Percentiles rank a stretch among this genome's conserved stretches.
phyloP scores from a whole-genome alignment of 2,888 invertebrate species.

The Polietes domitor region DNA sequence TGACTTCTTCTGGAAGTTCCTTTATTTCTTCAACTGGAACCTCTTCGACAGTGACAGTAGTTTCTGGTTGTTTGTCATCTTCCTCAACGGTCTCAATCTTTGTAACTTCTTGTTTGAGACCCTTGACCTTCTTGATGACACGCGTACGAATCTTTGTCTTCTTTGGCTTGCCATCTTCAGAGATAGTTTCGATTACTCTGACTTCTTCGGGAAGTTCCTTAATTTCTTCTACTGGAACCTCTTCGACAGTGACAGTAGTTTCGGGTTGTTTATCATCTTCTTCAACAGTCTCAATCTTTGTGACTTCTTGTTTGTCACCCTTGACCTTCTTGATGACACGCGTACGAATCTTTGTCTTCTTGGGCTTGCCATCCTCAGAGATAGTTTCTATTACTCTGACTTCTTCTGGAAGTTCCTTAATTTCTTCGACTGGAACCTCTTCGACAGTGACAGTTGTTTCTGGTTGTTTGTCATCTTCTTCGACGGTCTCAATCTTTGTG shows the following conservation, averaged over 20 bases:
- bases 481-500: conserved; percentile 53
- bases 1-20: conserved; percentile 67
- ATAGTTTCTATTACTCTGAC: conserved; percentile 48
- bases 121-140: conserved; percentile 46
- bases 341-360: conserved; percentile 56
- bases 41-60: conserved; percentile 68
- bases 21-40: conserved; percentile 58
- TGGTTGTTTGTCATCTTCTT: conserved; percentile 59
- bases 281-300: conserved; percentile 79
- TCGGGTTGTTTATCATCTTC: conserved; percentile 80
- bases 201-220: conserved; percentile 68
- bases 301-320: conserved; percentile 76
- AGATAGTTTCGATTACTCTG: conserved; percentile 6
- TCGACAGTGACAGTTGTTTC: conserved; percentile 56
- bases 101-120: conserved; percentile 43
- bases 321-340: conserved; percentile 54
- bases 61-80: conserved; percentile 61
- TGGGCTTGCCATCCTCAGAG: conserved; percentile 52
- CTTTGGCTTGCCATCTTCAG: conserved; percentile 30
- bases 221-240: conserved; percentile 72
- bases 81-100: conserved; percentile 46
- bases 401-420: conserved; percentile 54
- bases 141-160: conserved; percentile 39
- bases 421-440: conserved; percentile 42
- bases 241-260: conserved; percentile 73